Conservation (phyloP, 1,140 invertebrate species). For the Teleogryllus occipitalis region DNA sequence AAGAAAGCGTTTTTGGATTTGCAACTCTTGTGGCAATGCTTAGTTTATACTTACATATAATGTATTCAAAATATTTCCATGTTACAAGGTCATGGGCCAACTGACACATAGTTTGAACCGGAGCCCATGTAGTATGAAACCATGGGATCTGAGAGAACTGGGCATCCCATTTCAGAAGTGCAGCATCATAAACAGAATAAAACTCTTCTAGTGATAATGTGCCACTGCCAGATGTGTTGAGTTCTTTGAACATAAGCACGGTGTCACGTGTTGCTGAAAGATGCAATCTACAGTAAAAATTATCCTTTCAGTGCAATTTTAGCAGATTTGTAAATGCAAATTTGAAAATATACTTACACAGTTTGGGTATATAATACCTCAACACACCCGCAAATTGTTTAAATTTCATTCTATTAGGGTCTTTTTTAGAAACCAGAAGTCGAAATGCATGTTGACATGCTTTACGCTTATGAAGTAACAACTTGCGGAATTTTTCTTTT, state of each 20-base stretch:
- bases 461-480: constrained; percentile 73
- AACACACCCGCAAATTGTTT: constrained; percentile 75
- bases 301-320: not conserved
- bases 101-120: constrained; percentile 52
- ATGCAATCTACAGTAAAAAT: not conserved
- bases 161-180: constrained; percentile 62
- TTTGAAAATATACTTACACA: constrained; percentile 43
- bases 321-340: not conserved
- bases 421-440: constrained; percentile 62
- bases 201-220: constrained; percentile 65
- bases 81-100: constrained; percentile 52
- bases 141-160: constrained; percentile 58
- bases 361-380: constrained; percentile 65
- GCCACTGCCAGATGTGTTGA: constrained; percentile 60
- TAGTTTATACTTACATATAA: constrained; percentile 54
- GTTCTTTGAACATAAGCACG: constrained; percentile 70
- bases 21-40: too few relatives aligned
- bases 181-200: constrained; percentile 65
- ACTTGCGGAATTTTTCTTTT: constrained; percentile 76
- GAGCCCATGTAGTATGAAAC: constrained; percentile 53
- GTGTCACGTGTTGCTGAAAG: constrained; percentile 61
- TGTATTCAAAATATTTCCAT: constrained; percentile 61
- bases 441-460: constrained; percentile 78
- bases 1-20: too few relatives aligned
- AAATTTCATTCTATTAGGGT: constrained; percentile 57